Evolutionary conservation across 1,140 invertebrate species (phyloP).

Genomic region (Radopholus similis): DNA sequence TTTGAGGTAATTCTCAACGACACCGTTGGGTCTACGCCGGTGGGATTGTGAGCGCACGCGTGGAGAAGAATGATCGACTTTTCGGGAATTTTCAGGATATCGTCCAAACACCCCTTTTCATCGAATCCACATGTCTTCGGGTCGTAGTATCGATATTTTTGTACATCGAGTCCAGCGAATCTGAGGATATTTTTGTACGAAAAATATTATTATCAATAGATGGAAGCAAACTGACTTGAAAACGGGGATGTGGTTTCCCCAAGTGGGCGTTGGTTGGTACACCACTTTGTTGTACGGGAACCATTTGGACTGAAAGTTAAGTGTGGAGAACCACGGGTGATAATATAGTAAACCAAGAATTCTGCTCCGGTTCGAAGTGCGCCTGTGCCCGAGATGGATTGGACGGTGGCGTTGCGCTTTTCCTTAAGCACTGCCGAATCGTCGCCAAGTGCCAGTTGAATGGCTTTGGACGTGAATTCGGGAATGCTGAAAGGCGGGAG

Average conservation of each 20-base stretch:
- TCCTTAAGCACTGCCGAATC: conserved; percentile 72
- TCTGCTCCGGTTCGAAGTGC: conserved; percentile 84
- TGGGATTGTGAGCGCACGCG: conserved; percentile 98
- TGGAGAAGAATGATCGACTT: conserved; percentile 87
- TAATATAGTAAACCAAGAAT: conserved; percentile 75
- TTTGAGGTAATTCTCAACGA: conserved; percentile 13
- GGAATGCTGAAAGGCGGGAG: conserved; percentile 31
- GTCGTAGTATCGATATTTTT: conserved; percentile 92
- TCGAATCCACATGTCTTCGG: conserved; percentile 91
- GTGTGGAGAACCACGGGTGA: not conserved
- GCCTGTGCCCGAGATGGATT: conserved; percentile 92
- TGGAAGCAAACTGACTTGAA: conserved; percentile 69
- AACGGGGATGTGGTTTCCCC: conserved; percentile 94
- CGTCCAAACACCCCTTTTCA: conserved; percentile 75
- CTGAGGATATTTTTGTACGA: conserved; percentile 53
- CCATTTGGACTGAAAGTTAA: conserved; percentile 64
- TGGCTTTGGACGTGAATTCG: conserved; percentile 62
- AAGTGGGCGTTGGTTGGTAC: conserved; percentile 88
- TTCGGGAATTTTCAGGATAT: conserved; percentile 87
- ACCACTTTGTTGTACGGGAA: conserved; percentile 69
- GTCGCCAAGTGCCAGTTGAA: conserved; percentile 82
- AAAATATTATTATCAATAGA: not conserved
- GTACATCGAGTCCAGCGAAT: conserved; percentile 77
- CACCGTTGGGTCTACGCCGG: conserved; percentile 74
- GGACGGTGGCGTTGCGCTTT: conserved; percentile 74